Evolutionary conservation across 2,888 invertebrate genomes (phyloP).

Genomic region (Brachyptera risi): DNA sequence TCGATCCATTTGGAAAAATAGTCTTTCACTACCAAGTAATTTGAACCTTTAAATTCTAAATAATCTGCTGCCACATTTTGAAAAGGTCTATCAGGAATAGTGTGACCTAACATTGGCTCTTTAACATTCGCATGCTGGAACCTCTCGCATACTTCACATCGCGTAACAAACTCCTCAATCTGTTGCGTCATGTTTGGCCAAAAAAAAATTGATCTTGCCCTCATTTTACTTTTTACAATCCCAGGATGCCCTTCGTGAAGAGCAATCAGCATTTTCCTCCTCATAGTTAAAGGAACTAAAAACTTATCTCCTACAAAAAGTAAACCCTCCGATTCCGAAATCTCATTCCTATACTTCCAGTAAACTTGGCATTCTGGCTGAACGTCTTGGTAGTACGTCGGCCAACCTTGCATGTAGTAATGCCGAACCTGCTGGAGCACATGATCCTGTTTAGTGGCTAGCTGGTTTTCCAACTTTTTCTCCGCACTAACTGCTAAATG

Average conservation of each 20-base stretch:
- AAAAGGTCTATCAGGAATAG: constrained; percentile 37
- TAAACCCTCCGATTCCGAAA: background rate
- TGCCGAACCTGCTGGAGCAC: background rate
- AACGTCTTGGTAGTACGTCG: background rate
- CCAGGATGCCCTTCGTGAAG: constrained; percentile 18
- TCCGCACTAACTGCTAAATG: constrained; percentile 12
- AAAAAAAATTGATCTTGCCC: constrained; percentile 1
- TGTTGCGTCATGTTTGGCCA: constrained; percentile 16
- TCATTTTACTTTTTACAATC: constrained; percentile 10
- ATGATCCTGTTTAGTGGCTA: constrained; percentile 1
- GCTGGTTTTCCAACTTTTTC: background rate
- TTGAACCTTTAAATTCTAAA: constrained; percentile 34
- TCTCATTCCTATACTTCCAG: background rate
- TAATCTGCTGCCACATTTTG: constrained; percentile 39
- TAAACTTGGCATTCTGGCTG: background rate
- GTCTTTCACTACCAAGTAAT: too few relatives aligned
- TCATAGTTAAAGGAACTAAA: background rate
- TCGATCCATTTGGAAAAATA: too few relatives aligned
- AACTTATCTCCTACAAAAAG: constrained; percentile 11
- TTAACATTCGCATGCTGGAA: constrained; percentile 32
- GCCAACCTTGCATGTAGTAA: constrained; percentile 15
- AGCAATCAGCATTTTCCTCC: background rate
- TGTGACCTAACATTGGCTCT: constrained; percentile 35
- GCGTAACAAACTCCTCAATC: background rate
- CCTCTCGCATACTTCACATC: constrained; percentile 18